Evolutionary conservation across 2,888 invertebrate genomes (phyloP), one percentile per base, ranked within the genome.

Genomic region (Hartigia nigra): DNA sequence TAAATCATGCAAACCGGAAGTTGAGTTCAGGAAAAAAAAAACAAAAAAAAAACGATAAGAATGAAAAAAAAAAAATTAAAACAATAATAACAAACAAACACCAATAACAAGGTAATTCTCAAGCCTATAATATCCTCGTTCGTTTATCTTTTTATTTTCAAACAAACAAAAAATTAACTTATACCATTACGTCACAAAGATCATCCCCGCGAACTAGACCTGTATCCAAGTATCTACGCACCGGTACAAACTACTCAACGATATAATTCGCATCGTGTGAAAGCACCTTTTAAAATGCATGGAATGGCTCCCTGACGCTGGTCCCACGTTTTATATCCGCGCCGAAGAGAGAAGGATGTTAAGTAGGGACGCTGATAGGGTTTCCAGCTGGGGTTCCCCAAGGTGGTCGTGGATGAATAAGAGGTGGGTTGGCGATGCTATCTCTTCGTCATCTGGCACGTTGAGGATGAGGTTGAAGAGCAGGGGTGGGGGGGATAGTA

Each of bases 201-300:
- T 12, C 12, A 11, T 39, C 5, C 12, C 34, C 39, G 39, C 23
- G 55, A 55, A 55, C 55, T 9, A 9, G 55, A 23, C 55, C n/a
- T n/a, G 2, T 23, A 23, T 55, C 55, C 23, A 55, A 55, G 5
- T 55, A 23, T 55, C 55, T 23, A 23, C 23, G 23, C 55, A 9
- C 23, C 14, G 55, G 23, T 55, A 55, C 55, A 23, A 23, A 55
- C 55, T 23, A 14, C 55, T 0, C 39, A 77, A 32, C 12, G 69
- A 76, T 39, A 79, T 84, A 84, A 86, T 85, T 86, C 83, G 82
- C 82, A 81, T 80, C 78, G 80, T 77, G 83, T 82, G 80, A 79
- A 82, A 83, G 80, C 80, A 78, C 83, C 79, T 82, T 86, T 87
- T 86, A 87, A 86, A 87, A 87, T 86, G 88, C 86, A 86, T 88